Evolutionary conservation across 1,140 invertebrate species (phyloP), one percentile per base, ranked within the genome.

Genomic region (Megathymus violae): DNA sequence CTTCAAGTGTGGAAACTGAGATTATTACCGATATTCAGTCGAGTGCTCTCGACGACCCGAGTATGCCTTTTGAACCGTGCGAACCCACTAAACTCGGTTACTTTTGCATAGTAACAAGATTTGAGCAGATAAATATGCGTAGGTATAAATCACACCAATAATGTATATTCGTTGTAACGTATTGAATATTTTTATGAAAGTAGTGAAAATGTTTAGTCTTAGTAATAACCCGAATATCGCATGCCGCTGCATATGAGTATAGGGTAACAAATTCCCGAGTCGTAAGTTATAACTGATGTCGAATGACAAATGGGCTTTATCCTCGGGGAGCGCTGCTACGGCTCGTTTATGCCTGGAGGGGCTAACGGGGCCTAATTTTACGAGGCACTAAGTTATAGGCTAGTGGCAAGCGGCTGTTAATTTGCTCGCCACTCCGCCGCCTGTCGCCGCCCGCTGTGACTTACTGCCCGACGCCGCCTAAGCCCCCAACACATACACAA

Each of bases 361-460:
- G 70, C 62, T 82, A 83, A 78, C 75, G 77, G 78, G 71, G 81
- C 69, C 82, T 88, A 88, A 90, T 88, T 88, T 90, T 88, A 88
- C 76, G 88, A 90, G 83, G 85, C 76, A 88, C 76, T 88, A 88
- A 88, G 80, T 88, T 83, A 88, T 79, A 78, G 78, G 78, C 74
- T 79, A 87, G 80, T 75, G 81, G 79, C 82, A 83, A 85, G 78
- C 80, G 79, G 72, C 79, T 88, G 87, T 90, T 90, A 90, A 90
- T 88, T 90, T 83, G 85, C 76, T 79, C 80, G 70, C 71, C 76
- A 68, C 74, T 76, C 74, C 78, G 75, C 64, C 78, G 75, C 74
- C 81, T 85, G 85, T 88, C 85, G 84, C 79, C 85, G 76, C 83
- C 83, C 81, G 82, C 78, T 80, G 82, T 87, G 84, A 89, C 81